These are phyloP conservation scores for Sisyra terminalis DNA, from an alignment of 2,888 invertebrate genomes.

Conservation along the genomic window DNA sequence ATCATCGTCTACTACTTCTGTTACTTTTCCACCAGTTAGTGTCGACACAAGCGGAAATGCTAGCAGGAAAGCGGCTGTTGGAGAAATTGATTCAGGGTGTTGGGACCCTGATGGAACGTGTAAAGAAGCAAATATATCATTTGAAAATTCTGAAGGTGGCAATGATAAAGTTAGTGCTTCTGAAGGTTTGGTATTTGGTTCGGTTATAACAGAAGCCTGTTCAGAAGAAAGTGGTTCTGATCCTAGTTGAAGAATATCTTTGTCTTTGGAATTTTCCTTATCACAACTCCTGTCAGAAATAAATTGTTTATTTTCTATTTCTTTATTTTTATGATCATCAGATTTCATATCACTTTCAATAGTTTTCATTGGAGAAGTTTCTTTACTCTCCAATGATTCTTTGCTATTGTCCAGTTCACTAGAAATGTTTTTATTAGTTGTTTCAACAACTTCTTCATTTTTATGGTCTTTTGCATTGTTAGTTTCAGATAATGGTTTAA, in stretches of 20 bases:
- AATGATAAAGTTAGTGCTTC: constrained; percentile 17
- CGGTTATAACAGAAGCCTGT: constrained; percentile 6
- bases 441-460: constrained; percentile 8
- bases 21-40: constrained; percentile 32
- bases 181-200: constrained; percentile 11
- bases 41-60: constrained; percentile 58
- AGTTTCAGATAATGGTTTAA: background rate
- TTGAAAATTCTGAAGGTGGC: constrained; percentile 33
- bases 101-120: constrained; percentile 35
- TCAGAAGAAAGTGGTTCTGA: background rate
- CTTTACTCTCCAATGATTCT: constrained; percentile 6
- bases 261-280: constrained; percentile 9
- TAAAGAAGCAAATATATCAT: constrained; percentile 40
- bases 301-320: constrained; percentile 6
- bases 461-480: constrained; percentile 10
- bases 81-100: constrained; percentile 46
- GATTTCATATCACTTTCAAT: background rate
- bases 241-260: constrained; percentile 8
- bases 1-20: constrained; percentile 35
- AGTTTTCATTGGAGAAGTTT: background rate
- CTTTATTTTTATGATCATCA: background rate
- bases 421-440: constrained; percentile 9
- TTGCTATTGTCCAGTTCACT: constrained; percentile 9
- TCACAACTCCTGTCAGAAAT: constrained; percentile 9
- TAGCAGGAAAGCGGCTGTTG: constrained; percentile 60